Evolutionary conservation across 1,140 invertebrate genomes (phyloP).

Genomic region (Trichoplusia ni): DNA sequence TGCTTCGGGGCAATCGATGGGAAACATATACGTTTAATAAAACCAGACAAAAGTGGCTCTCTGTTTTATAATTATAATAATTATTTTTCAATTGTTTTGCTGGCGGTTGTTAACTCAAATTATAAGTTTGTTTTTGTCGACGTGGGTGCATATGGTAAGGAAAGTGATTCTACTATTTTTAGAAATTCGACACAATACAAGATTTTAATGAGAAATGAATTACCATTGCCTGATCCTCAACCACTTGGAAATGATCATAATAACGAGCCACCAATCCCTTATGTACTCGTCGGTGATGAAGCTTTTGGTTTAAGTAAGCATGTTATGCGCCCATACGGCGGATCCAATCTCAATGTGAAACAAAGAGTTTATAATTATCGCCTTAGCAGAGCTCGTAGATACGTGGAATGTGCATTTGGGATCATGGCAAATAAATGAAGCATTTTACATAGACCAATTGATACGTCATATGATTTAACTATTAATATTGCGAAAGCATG

Average conservation of each 20-base stretch:
- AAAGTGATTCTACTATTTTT: conserved; percentile 63
- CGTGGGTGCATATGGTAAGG: conserved; percentile 70
- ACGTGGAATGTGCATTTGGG: conserved; percentile 55
- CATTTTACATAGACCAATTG: conserved; percentile 44
- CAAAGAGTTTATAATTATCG: conserved; percentile 74
- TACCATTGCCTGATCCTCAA: conserved; percentile 35
- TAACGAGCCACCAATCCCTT: conserved; percentile 39
- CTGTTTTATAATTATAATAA: conserved; percentile 70
- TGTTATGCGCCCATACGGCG: conserved; percentile 74
- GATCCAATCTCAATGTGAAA: conserved; percentile 46
- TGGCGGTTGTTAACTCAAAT: conserved; percentile 77
- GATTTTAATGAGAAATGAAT: conserved; percentile 32
- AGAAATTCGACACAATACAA: conserved; percentile 45
- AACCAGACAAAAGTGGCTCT: conserved; percentile 59
- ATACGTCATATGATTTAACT: conserved; percentile 34
- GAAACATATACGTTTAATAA: conserved; percentile 61
- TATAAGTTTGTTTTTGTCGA: conserved; percentile 75
- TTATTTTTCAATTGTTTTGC: conserved; percentile 72
- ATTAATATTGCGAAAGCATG: conserved; percentile 41
- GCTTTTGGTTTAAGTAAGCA: conserved; percentile 71
- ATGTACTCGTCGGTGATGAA: conserved; percentile 77
- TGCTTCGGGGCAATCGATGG: conserved; percentile 61
- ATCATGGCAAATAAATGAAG: conserved; percentile 49
- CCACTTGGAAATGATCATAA: conserved; percentile 34
- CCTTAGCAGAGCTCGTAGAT: conserved; percentile 53